Evolutionary conservation across 1,140 invertebrate genomes (phyloP).

Genomic region (Dysdera silvatica): DNA sequence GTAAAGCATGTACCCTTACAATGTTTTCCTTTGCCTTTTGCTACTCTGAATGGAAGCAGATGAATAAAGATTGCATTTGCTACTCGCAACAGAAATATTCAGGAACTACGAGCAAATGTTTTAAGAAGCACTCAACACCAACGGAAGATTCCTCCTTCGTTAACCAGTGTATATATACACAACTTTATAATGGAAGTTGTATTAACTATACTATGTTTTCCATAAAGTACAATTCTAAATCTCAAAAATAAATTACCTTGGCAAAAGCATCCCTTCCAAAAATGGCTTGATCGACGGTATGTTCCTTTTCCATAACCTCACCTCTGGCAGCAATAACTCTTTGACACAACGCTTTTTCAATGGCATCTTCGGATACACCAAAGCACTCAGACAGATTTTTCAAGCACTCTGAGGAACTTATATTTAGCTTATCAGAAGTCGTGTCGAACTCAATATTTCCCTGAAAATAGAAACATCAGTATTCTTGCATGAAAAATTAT

Average conservation of each 20-base stretch:
- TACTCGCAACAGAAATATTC: too few relatives aligned
- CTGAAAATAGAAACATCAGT: background rate
- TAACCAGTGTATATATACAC: too few relatives aligned
- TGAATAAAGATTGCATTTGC: too few relatives aligned
- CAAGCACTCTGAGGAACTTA: conserved; percentile 54
- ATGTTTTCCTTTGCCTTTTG: too few relatives aligned
- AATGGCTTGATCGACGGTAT: conserved; percentile 71
- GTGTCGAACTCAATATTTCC: conserved; percentile 26
- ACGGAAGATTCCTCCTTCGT: too few relatives aligned
- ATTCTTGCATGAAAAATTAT: background rate
- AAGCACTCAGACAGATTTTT: conserved; percentile 60
- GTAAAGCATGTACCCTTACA: too few relatives aligned
- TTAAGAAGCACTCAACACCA: too few relatives aligned
- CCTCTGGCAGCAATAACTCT: conserved; percentile 86
- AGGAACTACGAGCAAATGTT: too few relatives aligned
- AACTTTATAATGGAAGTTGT: too few relatives aligned
- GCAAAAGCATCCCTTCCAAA: conserved; percentile 89
- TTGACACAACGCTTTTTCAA: conserved; percentile 67
- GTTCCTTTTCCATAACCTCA: conserved; percentile 86
- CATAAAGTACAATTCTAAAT: too few relatives aligned
- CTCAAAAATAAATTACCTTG: conserved; percentile 57
- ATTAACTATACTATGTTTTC: too few relatives aligned
- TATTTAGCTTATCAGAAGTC: conserved; percentile 48
- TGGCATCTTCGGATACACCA: conserved; percentile 60
- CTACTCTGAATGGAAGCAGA: too few relatives aligned